A percentile compares a stretch with the other conserved stretches of the same genome.
Evolutionary conservation across 2,113 vertebrate genomes (phyloP).

Genomic region (Lamprotornis superbus): DNA sequence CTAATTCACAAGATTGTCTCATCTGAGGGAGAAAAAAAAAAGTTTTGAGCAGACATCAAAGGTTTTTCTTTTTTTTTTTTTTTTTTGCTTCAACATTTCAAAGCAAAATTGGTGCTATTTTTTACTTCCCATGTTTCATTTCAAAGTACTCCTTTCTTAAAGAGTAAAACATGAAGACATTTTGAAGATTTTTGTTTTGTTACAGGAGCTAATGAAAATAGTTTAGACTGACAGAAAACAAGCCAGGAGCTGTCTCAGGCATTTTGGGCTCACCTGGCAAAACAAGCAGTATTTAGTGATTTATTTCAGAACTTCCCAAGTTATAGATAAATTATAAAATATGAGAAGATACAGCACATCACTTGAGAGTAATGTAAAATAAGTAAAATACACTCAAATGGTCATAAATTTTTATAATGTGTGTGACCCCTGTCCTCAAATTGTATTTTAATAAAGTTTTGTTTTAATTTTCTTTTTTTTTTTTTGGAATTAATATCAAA

Average conservation of each 20-base stretch:
- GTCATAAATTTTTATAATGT: fast-evolving
- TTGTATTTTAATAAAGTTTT: neutral
- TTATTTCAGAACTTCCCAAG: neutral
- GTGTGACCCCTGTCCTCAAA: neutral
- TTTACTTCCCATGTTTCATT: conserved; percentile 17
- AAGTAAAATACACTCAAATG: neutral
- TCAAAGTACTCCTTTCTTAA: conserved; percentile 32
- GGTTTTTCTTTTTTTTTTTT: fast-evolving
- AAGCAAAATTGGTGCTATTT: conserved; percentile 38
- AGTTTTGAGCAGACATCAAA: conserved; percentile 28
- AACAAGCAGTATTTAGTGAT: neutral
- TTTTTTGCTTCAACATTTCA: conserved; percentile 28
- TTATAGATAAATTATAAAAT: neutral
- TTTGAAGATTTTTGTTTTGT: conserved; percentile 32
- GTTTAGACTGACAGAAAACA: conserved; percentile 31
- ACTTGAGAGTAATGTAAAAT: neutral
- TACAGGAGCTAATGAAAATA: conserved; percentile 39
- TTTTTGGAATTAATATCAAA: neutral
- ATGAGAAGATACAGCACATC: neutral
- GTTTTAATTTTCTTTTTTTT: neutral
- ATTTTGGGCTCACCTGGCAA: neutral
- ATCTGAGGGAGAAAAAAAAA: neutral
- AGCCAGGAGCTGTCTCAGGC: neutral
- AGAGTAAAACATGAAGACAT: neutral
- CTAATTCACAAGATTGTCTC: neutral